Evolutionary conservation across 2,113 vertebrate species (phyloP).

Genomic region (Ploceus nigricollis): DNA sequence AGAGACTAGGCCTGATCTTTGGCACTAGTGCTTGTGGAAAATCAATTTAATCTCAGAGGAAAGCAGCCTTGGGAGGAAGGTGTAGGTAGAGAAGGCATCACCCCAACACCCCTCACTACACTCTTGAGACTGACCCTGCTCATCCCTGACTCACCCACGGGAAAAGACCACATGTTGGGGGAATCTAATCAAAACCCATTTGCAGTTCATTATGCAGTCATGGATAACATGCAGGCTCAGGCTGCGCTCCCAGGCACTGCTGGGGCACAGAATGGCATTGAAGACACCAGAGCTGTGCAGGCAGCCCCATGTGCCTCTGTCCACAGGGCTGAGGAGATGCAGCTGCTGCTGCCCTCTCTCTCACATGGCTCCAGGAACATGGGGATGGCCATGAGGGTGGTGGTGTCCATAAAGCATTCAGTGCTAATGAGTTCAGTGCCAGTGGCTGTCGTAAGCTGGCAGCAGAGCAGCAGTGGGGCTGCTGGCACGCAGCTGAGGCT

Average conservation of each 20-base stretch:
- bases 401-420: background rate
- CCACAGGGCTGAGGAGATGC: background rate
- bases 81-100: background rate
- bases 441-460: background rate
- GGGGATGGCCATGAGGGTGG: background rate
- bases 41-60: background rate
- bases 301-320: background rate
- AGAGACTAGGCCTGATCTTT: background rate
- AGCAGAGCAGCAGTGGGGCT: background rate
- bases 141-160: background rate
- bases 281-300: fast-evolving
- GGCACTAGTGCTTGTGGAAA: background rate
- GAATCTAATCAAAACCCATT: background rate
- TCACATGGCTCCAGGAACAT: background rate
- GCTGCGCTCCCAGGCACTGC: fast-evolving
- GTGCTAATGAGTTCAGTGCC: background rate
- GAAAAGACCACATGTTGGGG: background rate
- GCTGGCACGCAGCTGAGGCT: constrained; percentile 5
- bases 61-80: background rate
- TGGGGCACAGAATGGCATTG: background rate
- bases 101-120: fast-evolving
- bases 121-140: background rate
- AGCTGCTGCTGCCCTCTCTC: background rate
- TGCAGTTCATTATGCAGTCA: background rate
- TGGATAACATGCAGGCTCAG: background rate